Percentiles rank a stretch among this genome's conserved stretches.
Evolutionary conservation across 2,797 vertebrate species (phyloP).

Genomic region (Apodemus agrarius): DNA sequence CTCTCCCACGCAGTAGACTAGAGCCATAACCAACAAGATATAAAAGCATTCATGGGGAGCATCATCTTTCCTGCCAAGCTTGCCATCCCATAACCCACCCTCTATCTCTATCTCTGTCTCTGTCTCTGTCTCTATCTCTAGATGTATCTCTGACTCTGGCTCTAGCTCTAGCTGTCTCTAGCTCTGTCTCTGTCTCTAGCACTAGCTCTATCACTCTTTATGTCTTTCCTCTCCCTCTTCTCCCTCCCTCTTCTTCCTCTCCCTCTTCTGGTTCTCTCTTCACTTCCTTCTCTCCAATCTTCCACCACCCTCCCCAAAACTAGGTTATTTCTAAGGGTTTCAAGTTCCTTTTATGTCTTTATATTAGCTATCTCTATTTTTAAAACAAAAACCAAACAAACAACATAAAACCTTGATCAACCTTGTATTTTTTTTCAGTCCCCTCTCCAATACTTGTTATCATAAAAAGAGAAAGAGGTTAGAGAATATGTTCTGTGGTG

Average conservation of each 20-base stretch:
- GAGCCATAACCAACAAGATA: neutral
- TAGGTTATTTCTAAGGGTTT: constrained; percentile 1
- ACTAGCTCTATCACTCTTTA: neutral
- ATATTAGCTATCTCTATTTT: neutral
- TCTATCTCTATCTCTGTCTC: too few relatives aligned
- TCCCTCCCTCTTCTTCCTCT: neutral
- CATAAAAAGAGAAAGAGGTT: too few relatives aligned
- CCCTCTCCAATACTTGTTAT: neutral
- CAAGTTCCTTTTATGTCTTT: neutral
- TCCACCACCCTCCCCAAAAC: neutral
- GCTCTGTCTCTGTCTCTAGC: too few relatives aligned
- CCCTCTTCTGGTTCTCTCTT: neutral
- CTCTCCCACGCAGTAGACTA: neutral
- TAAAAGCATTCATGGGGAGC: neutral
- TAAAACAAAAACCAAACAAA: neutral
- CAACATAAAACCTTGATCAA: neutral
- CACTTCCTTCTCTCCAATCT: too few relatives aligned
- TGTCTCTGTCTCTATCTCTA: neutral
- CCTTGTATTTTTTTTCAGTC: neutral
- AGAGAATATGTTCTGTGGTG: too few relatives aligned
- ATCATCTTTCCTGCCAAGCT: neutral
- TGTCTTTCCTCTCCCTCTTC: neutral
- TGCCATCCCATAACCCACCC: neutral
- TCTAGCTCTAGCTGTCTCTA: neutral
- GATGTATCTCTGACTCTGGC: too few relatives aligned